A percentile compares a stretch with the other conserved stretches of the same genome.
Evolutionary conservation across 1,140 invertebrate species (phyloP).

Genomic region (Diprion similis): DNA sequence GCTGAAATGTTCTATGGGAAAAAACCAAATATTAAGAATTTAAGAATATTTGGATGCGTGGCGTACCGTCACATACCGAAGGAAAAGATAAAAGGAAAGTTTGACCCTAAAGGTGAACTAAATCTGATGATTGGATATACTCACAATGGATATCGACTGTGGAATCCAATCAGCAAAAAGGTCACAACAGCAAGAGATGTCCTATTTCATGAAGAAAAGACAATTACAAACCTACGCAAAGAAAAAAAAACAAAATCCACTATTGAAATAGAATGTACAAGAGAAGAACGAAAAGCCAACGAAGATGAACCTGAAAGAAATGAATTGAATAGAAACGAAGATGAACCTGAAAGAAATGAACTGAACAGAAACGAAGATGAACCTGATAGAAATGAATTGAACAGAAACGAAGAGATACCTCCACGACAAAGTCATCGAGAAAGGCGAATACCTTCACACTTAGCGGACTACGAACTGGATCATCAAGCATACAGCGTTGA

Average conservation of each 20-base stretch:
- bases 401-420: not conserved
- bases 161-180: constrained; percentile 11
- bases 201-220: constrained; percentile 6
- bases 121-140: constrained; percentile 22
- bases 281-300: not conserved
- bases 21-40: constrained; percentile 23
- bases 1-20: constrained; percentile 31
- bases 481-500: constrained; percentile 19
- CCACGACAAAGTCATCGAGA: constrained; percentile 11
- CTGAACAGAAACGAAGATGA: not conserved
- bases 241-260: not conserved
- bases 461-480: constrained; percentile 15
- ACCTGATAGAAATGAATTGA: not conserved
- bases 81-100: constrained; percentile 21
- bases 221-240: not conserved
- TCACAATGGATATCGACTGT: constrained; percentile 25
- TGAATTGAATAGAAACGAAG: not conserved
- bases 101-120: constrained; percentile 25
- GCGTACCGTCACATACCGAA: constrained; percentile 25
- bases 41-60: constrained; percentile 22
- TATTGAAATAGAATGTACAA: not conserved
- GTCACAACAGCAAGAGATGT: constrained; percentile 24
- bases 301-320: not conserved
- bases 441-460: not conserved
- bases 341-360: not conserved